Base-by-base conservation (phyloP, 2,113 vertebrate genomes). In the Tychaedon coryphoeus region DNA sequence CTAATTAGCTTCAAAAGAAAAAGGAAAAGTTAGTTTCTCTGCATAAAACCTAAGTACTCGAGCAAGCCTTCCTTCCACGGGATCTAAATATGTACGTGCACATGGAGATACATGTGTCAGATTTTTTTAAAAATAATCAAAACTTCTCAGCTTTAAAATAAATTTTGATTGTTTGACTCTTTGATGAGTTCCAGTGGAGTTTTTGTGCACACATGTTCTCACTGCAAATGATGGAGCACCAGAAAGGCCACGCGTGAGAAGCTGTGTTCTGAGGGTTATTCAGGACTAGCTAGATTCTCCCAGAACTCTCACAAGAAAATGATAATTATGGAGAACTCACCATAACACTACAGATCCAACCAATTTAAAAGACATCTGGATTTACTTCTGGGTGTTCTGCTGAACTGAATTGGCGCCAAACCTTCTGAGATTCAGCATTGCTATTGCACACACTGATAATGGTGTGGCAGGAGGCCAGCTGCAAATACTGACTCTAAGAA, bases 361-460 rank as follows among this genome's bases (percentile, higher is more conserved):
- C 25, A 4, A 86, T 88, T 56, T 88, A 45, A 83, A 80, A 88
- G 82, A 88, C 82, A 95, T 92, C 85, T 94, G 92, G 93, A 96
- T 92, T 96, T 92, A 86, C 65, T 86, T 88, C 69, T 93, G 78
- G 67, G 67, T 88, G 75, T 92, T 92, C 82, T 64, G 90, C 34
- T 88, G 75, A 80, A 82, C 66, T 40, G 56, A 86, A 88, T 83
- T 61, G 74, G 61, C 5, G 7, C 67, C 92, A 93, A 80, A 65
- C 72, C 51, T 83, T 74, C 34, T 86, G 85, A 92, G 86, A 80
- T 67, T 78, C 90, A 86, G 65, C 71, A 60, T 40, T 10, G 1
- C 45, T 51, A 18, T 14, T 80, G 90, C 72, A 86, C 20, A 73
- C 26, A 12, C 48, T 56, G 93, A 89, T 94, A 95, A 94, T n/a